A percentile compares a stretch with the other conserved stretches of the same genome.
Conservation (phyloP, 2,888 invertebrate species). For the Halictus quadricinctus region DNA sequence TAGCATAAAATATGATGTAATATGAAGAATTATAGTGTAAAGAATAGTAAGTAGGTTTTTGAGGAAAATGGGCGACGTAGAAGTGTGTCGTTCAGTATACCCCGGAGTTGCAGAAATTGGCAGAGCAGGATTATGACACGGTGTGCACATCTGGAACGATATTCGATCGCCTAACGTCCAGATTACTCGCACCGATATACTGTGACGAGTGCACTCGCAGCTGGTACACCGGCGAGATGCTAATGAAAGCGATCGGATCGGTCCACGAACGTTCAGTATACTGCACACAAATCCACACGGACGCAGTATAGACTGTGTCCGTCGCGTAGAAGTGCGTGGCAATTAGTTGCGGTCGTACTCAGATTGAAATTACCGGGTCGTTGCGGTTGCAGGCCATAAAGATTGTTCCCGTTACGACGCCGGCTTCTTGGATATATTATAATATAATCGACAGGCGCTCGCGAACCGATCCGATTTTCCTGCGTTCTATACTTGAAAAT, state of each 20-base stretch:
- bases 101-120: conserved; percentile 15
- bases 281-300: neutral
- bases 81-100: conserved; percentile 12
- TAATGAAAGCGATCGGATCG: conserved; percentile 52
- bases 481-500: neutral
- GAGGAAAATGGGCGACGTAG: too few species aligned
- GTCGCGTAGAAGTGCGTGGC: conserved; percentile 29
- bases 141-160: conserved; percentile 58
- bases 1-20: neutral
- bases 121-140: conserved; percentile 36
- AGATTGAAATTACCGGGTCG: conserved; percentile 53
- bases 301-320: neutral
- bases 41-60: neutral
- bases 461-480: neutral
- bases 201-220: conserved; percentile 38
- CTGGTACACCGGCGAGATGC: conserved; percentile 29
- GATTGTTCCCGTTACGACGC: conserved; percentile 25
- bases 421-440: neutral
- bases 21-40: neutral
- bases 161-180: conserved; percentile 52
- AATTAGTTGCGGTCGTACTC: conserved; percentile 54
- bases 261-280: neutral
- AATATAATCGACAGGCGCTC: neutral
- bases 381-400: conserved; percentile 39
- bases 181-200: conserved; percentile 47